Conservation (phyloP, 92 coral and sea anemone species). For the Heteractis magnifica region DNA sequence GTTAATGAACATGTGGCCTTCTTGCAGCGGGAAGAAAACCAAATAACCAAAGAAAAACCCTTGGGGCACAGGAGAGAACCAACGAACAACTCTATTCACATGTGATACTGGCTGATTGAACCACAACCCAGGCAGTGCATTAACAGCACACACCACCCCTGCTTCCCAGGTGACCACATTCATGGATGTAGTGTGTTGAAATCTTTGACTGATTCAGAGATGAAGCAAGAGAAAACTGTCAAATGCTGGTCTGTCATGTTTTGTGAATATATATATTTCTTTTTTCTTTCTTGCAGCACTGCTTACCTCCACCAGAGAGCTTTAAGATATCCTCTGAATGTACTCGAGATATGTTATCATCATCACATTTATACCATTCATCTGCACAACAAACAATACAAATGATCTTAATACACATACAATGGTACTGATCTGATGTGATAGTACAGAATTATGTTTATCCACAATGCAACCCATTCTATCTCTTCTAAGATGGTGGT, state of each 20-base stretch:
- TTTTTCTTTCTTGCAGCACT: neutral
- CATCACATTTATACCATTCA: conserved; percentile 95
- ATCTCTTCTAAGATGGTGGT: too few species aligned
- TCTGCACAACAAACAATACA: conserved; percentile 44
- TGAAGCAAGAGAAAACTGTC: too few species aligned
- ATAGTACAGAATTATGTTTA: too few species aligned
- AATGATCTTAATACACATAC: neutral
- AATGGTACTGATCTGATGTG: neutral
- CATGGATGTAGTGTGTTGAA: too few species aligned
- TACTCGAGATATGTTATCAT: conserved; percentile 80
- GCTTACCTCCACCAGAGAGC: conserved; percentile 95
- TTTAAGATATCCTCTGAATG: conserved; percentile 81
- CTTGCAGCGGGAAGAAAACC: neutral
- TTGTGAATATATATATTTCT: neutral
- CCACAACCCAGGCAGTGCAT: too few species aligned
- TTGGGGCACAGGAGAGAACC: neutral
- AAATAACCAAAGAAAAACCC: neutral
- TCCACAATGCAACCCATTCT: too few species aligned
- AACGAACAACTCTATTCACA: neutral
- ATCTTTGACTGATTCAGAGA: too few species aligned
- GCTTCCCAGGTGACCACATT: too few species aligned
- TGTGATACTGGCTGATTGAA: neutral
- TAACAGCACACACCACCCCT: neutral
- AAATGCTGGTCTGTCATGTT: too few species aligned
- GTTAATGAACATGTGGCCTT: neutral